Evolutionary conservation across 1,140 invertebrate species (phyloP).

Genomic region (Calosoma granatense): DNA sequence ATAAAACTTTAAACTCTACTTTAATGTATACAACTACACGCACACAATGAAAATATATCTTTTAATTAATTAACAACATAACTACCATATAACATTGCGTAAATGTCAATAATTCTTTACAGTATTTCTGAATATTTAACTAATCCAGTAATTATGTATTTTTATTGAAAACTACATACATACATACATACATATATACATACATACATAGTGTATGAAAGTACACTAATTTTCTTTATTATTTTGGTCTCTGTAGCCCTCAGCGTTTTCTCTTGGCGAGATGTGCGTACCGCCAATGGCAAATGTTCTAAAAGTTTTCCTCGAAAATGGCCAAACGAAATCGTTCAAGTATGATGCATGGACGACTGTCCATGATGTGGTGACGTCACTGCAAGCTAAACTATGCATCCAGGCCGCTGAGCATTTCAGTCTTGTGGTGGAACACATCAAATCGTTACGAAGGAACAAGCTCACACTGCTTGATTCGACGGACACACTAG

Average conservation of each 20-base stretch:
- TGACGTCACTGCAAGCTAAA: constrained; percentile 75
- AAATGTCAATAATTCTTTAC: too few relatives aligned
- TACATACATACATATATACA: too few relatives aligned
- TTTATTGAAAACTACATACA: too few relatives aligned
- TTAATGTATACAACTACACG: too few relatives aligned
- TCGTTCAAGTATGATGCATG: constrained; percentile 91
- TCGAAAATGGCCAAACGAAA: constrained; percentile 92
- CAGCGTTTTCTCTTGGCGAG: constrained; percentile 64
- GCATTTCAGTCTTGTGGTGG: constrained; percentile 80
- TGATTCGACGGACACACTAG: constrained; percentile 71
- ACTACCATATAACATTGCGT: too few relatives aligned
- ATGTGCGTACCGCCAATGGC: constrained; percentile 80
- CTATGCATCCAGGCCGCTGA: constrained; percentile 68
- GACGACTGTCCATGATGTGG: constrained; percentile 81
- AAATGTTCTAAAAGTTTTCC: constrained; percentile 85
- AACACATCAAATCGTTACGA: constrained; percentile 78
- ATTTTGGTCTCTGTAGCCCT: constrained; percentile 49
- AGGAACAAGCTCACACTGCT: constrained; percentile 75
- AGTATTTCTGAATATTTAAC: too few relatives aligned
- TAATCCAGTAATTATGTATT: too few relatives aligned
- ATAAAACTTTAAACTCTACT: too few relatives aligned
- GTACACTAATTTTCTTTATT: too few relatives aligned
- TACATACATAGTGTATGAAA: too few relatives aligned
- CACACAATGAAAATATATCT: too few relatives aligned
- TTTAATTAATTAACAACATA: too few relatives aligned